These are phyloP conservation scores for Hycleus cichorii DNA, from an alignment of 1,140 invertebrate species.

Conservation along the genomic window DNA sequence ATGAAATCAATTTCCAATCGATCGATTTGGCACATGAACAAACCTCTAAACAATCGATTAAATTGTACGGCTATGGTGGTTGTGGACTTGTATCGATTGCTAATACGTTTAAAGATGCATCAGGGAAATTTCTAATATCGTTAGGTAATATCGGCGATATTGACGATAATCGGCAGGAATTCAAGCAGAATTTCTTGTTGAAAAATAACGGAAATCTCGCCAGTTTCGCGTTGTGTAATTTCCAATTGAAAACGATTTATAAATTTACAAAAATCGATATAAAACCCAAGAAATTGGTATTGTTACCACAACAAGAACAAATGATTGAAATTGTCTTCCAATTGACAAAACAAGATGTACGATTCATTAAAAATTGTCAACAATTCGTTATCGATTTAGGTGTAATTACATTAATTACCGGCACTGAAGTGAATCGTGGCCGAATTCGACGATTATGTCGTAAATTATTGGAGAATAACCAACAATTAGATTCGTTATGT, in stretches of 20 bases:
- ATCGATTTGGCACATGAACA: constrained; percentile 38
- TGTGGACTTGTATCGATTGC: constrained; percentile 42
- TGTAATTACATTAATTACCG: constrained; percentile 25
- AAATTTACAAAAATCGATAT: constrained; percentile 25
- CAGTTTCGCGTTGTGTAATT: constrained; percentile 42
- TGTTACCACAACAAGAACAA: constrained; percentile 26
- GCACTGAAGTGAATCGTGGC: constrained; percentile 29
- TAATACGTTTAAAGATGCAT: constrained; percentile 44
- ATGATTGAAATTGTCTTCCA: constrained; percentile 21
- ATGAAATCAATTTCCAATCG: constrained; percentile 44
- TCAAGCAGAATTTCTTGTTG: constrained; percentile 40
- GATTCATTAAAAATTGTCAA: constrained; percentile 18
- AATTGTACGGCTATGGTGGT: constrained; percentile 47
- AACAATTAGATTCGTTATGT: constrained; percentile 19
- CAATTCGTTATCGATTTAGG: constrained; percentile 27
- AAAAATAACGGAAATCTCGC: constrained; percentile 44
- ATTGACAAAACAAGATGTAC: constrained; percentile 25
- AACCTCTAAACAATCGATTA: constrained; percentile 33
- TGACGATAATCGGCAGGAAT: constrained; percentile 38
- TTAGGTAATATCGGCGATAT: constrained; percentile 43
- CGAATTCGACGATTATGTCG: constrained; percentile 27
- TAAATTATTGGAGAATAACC: constrained; percentile 21
- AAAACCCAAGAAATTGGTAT: constrained; percentile 21
- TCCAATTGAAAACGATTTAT: constrained; percentile 40
- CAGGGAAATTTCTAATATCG: constrained; percentile 45